Evolutionary conservation across 2,888 invertebrate species (phyloP).

Genomic region (Protodeltote pygarga): DNA sequence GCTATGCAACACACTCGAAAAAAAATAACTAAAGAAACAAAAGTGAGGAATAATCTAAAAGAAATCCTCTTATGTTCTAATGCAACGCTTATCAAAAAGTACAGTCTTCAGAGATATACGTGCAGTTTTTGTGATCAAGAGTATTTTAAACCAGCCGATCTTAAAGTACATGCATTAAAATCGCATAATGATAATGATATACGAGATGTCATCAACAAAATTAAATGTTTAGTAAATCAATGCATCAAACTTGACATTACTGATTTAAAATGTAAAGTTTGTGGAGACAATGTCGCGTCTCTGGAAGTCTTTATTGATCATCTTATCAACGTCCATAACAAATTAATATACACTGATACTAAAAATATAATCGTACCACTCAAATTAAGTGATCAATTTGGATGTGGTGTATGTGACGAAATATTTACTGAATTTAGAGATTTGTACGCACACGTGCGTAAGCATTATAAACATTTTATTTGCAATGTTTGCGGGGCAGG

Average conservation of each 20-base stretch:
- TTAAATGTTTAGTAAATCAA: constrained; percentile 53
- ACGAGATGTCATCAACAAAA: too few species aligned
- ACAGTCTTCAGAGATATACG: constrained; percentile 58
- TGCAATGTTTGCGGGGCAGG: constrained; percentile 57
- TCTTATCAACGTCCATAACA: constrained; percentile 22
- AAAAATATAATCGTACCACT: constrained; percentile 45
- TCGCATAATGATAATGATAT: constrained; percentile 56
- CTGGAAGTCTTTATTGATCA: constrained; percentile 27
- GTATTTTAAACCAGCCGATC: constrained; percentile 53
- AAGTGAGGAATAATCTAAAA: constrained; percentile 53
- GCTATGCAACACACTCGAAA: constrained; percentile 43
- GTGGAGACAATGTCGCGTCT: constrained; percentile 13
- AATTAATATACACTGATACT: constrained; percentile 36
- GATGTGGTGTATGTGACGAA: constrained; percentile 27
- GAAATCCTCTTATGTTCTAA: constrained; percentile 61
- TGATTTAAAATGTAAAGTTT: constrained; percentile 29
- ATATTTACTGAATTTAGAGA: constrained; percentile 30
- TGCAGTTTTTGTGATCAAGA: constrained; percentile 63
- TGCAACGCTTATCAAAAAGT: constrained; percentile 66
- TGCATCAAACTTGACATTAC: constrained; percentile 45
- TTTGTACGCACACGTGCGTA: constrained; percentile 44
- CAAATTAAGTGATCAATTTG: constrained; percentile 26
- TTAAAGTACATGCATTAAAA: constrained; percentile 62
- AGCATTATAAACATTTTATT: constrained; percentile 36
- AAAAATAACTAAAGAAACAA: too few species aligned